phyloP scores from a whole-genome alignment of 2,888 invertebrate species.

The Minunthozetes semirufus region DNA sequence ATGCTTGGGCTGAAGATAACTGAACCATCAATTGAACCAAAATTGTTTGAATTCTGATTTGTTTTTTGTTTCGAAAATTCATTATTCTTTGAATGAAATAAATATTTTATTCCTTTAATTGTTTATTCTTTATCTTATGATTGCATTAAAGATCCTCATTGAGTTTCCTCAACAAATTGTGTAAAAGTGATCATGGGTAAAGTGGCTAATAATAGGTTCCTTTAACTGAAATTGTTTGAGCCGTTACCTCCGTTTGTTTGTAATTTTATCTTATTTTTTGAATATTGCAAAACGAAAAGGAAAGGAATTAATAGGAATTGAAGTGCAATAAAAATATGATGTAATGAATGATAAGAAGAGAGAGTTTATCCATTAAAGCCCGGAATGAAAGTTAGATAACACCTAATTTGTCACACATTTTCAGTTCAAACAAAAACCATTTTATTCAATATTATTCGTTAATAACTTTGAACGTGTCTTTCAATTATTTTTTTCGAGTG shows the following conservation, averaged over 20 bases:
- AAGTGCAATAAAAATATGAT: conserved; percentile 4
- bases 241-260: no score
- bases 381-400: not conserved
- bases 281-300: no score
- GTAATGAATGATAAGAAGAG: not conserved
- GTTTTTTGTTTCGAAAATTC: not conserved
- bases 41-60: not conserved
- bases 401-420: not conserved
- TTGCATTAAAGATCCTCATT: no score
- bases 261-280: no score
- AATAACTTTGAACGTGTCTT: not conserved
- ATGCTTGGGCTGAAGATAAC: conserved; percentile 38
- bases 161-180: no score
- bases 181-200: no score
- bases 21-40: not conserved
- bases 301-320: no score
- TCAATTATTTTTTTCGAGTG: not conserved
- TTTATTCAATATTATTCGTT: not conserved
- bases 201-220: no score
- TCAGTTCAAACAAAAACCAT: not conserved
- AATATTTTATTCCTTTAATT: no score
- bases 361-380: not conserved
- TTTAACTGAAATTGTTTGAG: no score
- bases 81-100: no score
- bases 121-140: no score